phyloP scores from a whole-genome alignment of 2,113 vertebrate species.

The Saiga tatarica region DNA sequence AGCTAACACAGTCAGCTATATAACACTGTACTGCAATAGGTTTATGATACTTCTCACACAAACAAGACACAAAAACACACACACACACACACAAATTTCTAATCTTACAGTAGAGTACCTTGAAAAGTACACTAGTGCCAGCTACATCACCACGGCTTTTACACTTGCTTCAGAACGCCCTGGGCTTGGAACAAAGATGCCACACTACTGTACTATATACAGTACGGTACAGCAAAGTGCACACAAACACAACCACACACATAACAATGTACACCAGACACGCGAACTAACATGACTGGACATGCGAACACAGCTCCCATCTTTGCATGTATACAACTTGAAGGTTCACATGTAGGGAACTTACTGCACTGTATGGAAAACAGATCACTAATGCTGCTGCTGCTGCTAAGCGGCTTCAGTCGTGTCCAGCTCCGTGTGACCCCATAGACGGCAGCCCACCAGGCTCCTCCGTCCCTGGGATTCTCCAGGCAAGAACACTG shows the following conservation, averaged over 20 bases:
- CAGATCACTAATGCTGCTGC: not conserved
- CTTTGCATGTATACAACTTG: not conserved
- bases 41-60: not conserved
- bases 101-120: not conserved
- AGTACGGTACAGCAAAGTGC: not conserved
- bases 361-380: not conserved
- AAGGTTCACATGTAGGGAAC: not conserved
- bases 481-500: not conserved
- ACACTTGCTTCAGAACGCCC: not conserved
- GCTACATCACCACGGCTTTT: not conserved
- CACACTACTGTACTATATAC: rapidly evolving
- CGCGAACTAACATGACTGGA: not conserved
- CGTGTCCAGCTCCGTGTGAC: not conserved
- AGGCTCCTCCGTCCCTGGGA: not conserved
- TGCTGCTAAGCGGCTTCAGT: not conserved
- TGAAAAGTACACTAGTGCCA: not conserved
- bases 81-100: not conserved
- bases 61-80: not conserved
- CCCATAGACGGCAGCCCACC: not conserved
- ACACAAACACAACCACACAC: not conserved
- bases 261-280: not conserved
- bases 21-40: not conserved
- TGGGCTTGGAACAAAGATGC: not conserved
- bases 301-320: not conserved
- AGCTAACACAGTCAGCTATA: not conserved